Percentiles rank a stretch among this genome's conserved stretches.
These are phyloP conservation scores for Oncorhynchus gorbuscha DNA, from an alignment of 2,113 vertebrate species.

Conservation along the genomic window DNA sequence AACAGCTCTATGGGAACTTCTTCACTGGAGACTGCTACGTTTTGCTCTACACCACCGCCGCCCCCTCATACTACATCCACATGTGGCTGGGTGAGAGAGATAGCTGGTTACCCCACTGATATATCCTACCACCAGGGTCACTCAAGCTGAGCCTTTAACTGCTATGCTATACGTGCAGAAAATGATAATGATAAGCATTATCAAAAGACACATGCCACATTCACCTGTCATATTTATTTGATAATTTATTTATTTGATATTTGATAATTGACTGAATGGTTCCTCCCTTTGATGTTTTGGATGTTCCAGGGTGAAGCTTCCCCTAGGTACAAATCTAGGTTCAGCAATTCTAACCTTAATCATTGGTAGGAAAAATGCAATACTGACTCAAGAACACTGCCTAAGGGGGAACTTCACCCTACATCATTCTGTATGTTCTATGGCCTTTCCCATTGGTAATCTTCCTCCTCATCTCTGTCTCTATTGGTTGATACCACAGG, in stretches of 20 bases:
- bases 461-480: neutral
- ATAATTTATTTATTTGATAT: neutral
- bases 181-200: neutral
- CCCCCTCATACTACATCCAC: constrained; percentile 58
- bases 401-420: neutral
- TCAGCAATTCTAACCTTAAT: too few relatives aligned
- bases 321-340: neutral
- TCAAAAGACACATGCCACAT: neutral
- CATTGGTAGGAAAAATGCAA: neutral
- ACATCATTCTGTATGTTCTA: neutral
- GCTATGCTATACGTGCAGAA: neutral
- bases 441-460: neutral
- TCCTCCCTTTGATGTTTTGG: neutral
- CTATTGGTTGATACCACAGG: constrained; percentile 45
- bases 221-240: neutral
- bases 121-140: neutral
- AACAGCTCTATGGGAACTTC: constrained; percentile 60
- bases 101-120: neutral
- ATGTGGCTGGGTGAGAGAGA: constrained; percentile 68
- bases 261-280: neutral
- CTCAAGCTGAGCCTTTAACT: neutral
- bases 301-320: neutral
- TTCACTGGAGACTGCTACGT: constrained; percentile 71
- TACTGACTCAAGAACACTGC: neutral
- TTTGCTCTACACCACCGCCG: constrained; percentile 55